phyloP scores from a whole-genome alignment of 2,113 vertebrate species.

The Seriola quinqueradiata region DNA sequence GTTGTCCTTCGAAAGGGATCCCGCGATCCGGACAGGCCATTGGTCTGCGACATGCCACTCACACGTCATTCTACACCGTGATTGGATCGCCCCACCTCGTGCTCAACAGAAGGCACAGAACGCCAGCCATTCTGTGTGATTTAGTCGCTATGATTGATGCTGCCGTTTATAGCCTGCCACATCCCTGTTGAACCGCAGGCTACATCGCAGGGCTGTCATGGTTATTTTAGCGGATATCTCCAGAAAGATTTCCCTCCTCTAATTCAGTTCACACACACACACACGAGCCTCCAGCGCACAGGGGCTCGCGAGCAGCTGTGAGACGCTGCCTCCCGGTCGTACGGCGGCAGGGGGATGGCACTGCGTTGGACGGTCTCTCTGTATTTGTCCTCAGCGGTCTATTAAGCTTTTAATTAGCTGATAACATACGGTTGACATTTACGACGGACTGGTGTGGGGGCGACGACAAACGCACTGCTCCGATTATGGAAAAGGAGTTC shows the following conservation, averaged over 20 bases:
- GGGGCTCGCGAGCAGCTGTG: slow-evolving; percentile 34
- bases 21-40: background rate
- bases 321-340: slow-evolving; percentile 37
- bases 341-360: slow-evolving; percentile 64
- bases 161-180: slow-evolving; percentile 16
- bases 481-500: slow-evolving; percentile 72
- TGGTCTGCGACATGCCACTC: slow-evolving; percentile 53
- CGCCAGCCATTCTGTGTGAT: slow-evolving; percentile 65
- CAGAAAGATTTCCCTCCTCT: background rate
- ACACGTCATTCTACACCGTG: background rate
- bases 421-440: slow-evolving; percentile 41
- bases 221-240: slow-evolving; percentile 3
- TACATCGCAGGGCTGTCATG: slow-evolving; percentile 19
- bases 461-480: slow-evolving; percentile 30
- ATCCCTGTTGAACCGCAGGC: slow-evolving; percentile 29
- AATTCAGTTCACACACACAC: background rate
- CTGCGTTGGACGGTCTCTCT: slow-evolving; percentile 48
- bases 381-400: slow-evolving; percentile 50
- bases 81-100: slow-evolving; percentile 63
- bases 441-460: slow-evolving; percentile 19
- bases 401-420: slow-evolving; percentile 69
- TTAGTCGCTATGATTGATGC: slow-evolving; percentile 50
- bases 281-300: background rate
- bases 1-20: slow-evolving; percentile 10
- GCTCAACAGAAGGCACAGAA: background rate